Conservation (phyloP, 2,113 vertebrate genomes). For the Cercocebus atys region DNA sequence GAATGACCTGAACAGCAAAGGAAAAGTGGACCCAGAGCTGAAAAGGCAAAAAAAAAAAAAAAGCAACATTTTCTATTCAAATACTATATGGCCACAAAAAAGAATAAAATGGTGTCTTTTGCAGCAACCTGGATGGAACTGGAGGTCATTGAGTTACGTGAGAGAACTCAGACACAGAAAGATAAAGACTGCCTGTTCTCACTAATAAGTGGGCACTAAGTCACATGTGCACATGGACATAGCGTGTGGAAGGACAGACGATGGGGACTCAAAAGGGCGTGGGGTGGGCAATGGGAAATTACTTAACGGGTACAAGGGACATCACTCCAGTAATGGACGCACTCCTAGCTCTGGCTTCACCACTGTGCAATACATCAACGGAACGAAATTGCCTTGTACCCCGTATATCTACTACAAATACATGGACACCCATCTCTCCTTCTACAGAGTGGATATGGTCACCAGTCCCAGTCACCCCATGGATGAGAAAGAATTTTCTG, state of each 20-base stretch:
- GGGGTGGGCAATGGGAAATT: not conserved
- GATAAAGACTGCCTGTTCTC: not conserved
- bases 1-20: conserved; percentile 68
- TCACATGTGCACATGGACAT: not conserved
- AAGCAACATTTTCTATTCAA: conserved; percentile 72
- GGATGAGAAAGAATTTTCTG: conserved; percentile 24
- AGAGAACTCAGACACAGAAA: not conserved
- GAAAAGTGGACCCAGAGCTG: conserved; percentile 73
- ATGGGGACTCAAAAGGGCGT: not conserved
- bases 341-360: not conserved
- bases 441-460: conserved; percentile 16
- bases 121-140: not conserved
- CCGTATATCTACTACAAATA: not conserved
- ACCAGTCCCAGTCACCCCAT: not conserved
- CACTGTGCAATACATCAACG: not conserved
- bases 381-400: not conserved
- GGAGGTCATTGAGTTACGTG: not conserved
- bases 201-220: not conserved
- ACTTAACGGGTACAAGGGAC: not conserved
- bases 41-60: conserved; percentile 15
- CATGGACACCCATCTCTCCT: conserved; percentile 60
- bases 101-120: not conserved
- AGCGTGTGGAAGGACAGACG: not conserved
- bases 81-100: not conserved
- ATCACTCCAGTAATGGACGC: too few species aligned